Percentiles rank a stretch among this genome's conserved stretches.
Conservation (phyloP, 2,888 invertebrate genomes). For the Micoletzkya japonica region DNA sequence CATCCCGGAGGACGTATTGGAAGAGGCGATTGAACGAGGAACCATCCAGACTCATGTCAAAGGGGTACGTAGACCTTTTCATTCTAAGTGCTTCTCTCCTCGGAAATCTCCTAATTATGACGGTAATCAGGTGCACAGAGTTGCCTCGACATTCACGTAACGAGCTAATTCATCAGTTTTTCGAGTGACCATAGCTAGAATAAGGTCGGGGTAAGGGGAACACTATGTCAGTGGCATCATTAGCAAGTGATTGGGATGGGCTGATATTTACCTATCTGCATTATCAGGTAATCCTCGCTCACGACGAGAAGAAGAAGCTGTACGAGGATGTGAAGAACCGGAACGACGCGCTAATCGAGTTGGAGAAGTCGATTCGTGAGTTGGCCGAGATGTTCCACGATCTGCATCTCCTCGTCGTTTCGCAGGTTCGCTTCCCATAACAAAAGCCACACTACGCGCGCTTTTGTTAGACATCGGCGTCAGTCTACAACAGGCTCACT, state of each 20-base stretch:
- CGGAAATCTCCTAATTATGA: too few species aligned
- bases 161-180: too few species aligned
- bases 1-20: slow-evolving; percentile 16
- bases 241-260: not conserved
- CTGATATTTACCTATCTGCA: not conserved
- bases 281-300: slow-evolving; percentile 17
- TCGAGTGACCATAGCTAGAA: too few species aligned
- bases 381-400: slow-evolving; percentile 28
- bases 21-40: slow-evolving; percentile 2
- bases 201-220: too few species aligned
- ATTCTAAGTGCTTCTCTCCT: too few species aligned
- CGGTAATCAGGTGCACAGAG: too few species aligned
- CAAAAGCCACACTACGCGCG: too few species aligned
- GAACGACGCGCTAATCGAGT: not conserved
- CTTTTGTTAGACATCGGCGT: too few species aligned
- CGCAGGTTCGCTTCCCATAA: slow-evolving; percentile 2
- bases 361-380: slow-evolving; percentile 17
- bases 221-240: not conserved
- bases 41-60: not conserved
- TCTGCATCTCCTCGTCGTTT: slow-evolving; percentile 22
- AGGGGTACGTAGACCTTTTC: slow-evolving; percentile 3
- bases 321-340: slow-evolving; percentile 12
- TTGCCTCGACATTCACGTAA: too few species aligned
- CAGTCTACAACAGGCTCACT: too few species aligned
- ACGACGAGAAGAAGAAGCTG: slow-evolving; percentile 17